Percentiles rank a stretch among this genome's conserved stretches.
These are phyloP conservation scores for Mus spretus DNA, from an alignment of 2,797 vertebrate species.

Conservation along the genomic window DNA sequence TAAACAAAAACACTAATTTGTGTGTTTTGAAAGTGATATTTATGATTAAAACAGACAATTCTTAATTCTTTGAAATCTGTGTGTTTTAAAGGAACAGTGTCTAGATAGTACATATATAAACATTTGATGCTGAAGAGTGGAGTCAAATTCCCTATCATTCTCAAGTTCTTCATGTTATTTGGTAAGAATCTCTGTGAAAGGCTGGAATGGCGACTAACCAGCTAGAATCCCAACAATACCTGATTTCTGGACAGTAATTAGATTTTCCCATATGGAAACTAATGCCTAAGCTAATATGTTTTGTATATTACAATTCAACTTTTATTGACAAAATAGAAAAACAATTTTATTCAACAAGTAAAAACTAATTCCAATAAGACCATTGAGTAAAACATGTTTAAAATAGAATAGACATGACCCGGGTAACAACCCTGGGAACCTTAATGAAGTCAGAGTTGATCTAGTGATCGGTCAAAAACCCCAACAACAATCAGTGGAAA, in stretches of 20 bases:
- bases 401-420: conserved; percentile 10
- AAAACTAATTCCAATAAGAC: neutral
- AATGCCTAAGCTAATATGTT: neutral
- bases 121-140: neutral
- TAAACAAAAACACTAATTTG: conserved; percentile 3
- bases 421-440: neutral
- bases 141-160: neutral
- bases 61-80: neutral
- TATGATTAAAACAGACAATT: neutral
- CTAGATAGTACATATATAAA: neutral
- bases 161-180: neutral
- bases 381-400: conserved; percentile 2
- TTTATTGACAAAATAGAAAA: neutral
- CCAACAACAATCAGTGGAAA: neutral
- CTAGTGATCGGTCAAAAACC: neutral
- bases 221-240: neutral
- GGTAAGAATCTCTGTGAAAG: neutral
- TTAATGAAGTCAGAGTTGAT: neutral
- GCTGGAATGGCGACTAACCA: accelerated
- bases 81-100: neutral
- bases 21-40: neutral
- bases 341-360: neutral
- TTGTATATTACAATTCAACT: neutral
- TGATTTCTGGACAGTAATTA: neutral
- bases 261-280: neutral